Evolutionary conservation across 2,797 vertebrate genomes (phyloP).

Genomic region (Melopsittacus undulatus): DNA sequence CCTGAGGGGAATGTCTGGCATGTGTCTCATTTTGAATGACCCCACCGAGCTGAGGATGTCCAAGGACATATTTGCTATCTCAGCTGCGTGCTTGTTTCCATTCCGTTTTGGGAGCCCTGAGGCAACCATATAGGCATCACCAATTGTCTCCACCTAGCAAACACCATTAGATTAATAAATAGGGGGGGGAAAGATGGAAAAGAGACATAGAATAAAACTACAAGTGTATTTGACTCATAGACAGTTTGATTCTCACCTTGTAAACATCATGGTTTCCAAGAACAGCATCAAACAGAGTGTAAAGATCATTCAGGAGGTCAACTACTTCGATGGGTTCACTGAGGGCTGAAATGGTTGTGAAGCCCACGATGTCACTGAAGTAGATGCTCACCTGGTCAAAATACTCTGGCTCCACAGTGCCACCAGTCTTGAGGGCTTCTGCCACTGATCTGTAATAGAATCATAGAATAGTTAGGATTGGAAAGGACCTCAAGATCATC

Average conservation of each 20-base stretch:
- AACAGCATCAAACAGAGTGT: constrained; percentile 89
- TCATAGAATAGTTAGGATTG: too few relatives aligned
- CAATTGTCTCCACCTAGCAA: constrained; percentile 84
- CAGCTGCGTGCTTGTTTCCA: constrained; percentile 83
- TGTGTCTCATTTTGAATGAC: constrained; percentile 90
- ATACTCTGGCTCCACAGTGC: constrained; percentile 88
- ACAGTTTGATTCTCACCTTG: constrained; percentile 78
- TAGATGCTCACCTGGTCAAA: constrained; percentile 95
- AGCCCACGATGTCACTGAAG: constrained; percentile 92
- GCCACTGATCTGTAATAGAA: constrained; percentile 87
- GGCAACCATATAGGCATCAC: constrained; percentile 92
- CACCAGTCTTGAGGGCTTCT: constrained; percentile 89
- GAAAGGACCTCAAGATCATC: too few relatives aligned
- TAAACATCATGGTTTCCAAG: constrained; percentile 92
- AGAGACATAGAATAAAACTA: not conserved
- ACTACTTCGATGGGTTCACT: constrained; percentile 94
- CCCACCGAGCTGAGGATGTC: constrained; percentile 91
- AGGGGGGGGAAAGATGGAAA: not conserved
- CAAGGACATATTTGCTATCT: constrained; percentile 90
- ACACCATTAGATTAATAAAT: not conserved
- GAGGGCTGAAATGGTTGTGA: constrained; percentile 93
- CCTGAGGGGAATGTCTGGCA: constrained; percentile 87
- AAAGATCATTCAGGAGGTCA: constrained; percentile 93
- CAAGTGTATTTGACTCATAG: not conserved
- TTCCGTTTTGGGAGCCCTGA: constrained; percentile 88